Evolutionary conservation across 2,113 vertebrate species (phyloP).

Genomic region (Colossoma macropomum): DNA sequence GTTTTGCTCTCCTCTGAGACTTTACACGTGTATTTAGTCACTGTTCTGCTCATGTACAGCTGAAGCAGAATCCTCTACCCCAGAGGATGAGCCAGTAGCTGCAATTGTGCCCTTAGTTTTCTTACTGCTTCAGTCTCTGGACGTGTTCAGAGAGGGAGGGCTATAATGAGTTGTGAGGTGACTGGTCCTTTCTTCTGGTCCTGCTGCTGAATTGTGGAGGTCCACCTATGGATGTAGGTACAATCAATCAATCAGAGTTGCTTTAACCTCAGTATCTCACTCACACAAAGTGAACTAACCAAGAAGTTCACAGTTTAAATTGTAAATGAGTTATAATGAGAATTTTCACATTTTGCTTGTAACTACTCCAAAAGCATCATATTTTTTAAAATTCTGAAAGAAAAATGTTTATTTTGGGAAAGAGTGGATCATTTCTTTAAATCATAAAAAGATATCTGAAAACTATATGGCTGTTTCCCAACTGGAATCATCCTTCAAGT

Average conservation of each 20-base stretch:
- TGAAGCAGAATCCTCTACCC: neutral
- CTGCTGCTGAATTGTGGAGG: slow-evolving; percentile 52
- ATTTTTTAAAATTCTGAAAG: too few relatives aligned
- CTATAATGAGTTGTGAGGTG: slow-evolving; percentile 59
- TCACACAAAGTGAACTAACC: neutral
- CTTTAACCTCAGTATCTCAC: slow-evolving; percentile 31
- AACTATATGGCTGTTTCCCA: too few relatives aligned
- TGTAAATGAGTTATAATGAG: neutral
- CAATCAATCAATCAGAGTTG: slow-evolving; percentile 14
- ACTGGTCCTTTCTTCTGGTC: slow-evolving; percentile 47
- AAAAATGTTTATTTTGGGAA: too few relatives aligned
- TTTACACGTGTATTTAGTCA: neutral
- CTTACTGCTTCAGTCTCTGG: neutral
- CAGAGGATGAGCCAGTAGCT: neutral
- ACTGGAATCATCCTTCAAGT: too few relatives aligned
- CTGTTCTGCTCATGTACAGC: neutral
- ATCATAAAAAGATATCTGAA: too few relatives aligned
- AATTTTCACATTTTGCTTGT: too few relatives aligned
- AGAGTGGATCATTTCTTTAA: too few relatives aligned
- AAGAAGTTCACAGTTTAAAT: too few relatives aligned
- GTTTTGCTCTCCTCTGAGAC: neutral
- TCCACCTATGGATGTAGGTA: slow-evolving; percentile 62
- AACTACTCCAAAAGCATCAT: too few relatives aligned
- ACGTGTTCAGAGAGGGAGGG: neutral
- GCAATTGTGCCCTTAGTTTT: neutral